phyloP scores from a whole-genome alignment of 2,888 invertebrate genomes.

The Hirtodrosophila alboralis region DNA sequence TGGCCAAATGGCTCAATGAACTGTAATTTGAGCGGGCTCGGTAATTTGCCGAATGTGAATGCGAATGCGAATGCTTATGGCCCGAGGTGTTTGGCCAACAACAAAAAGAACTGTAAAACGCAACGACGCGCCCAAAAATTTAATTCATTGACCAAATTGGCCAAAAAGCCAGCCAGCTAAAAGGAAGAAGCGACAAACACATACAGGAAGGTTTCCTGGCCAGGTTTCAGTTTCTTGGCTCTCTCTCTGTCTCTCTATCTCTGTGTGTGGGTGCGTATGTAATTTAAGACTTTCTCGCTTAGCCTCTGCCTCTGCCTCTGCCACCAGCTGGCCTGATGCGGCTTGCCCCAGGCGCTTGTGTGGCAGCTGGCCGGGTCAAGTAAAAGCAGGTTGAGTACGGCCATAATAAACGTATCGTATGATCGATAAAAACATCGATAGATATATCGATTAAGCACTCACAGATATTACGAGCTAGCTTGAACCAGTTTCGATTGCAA shows the following conservation, averaged over 20 bases:
- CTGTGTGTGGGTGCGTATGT: conserved; percentile 69
- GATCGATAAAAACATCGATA: conserved; percentile 3
- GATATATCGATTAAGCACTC: not conserved
- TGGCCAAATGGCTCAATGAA: conserved; percentile 77
- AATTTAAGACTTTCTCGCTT: conserved; percentile 77
- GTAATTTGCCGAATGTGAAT: conserved; percentile 57
- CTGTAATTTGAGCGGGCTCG: conserved; percentile 72
- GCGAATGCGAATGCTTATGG: conserved; percentile 38
- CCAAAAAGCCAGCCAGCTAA: conserved; percentile 9
- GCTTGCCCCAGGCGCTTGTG: conserved; percentile 4
- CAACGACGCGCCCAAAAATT: conserved; percentile 55
- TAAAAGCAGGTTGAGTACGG: conserved; percentile 22
- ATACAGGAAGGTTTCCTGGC: conserved; percentile 34
- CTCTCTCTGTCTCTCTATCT: conserved; percentile 2
- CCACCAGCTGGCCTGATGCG: conserved; percentile 59
- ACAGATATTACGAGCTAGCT: too few relatives aligned
- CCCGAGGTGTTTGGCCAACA: conserved; percentile 58
- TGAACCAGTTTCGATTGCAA: too few relatives aligned
- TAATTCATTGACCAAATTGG: conserved; percentile 66
- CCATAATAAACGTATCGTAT: not conserved
- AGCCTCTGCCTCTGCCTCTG: conserved; percentile 35
- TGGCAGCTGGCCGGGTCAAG: conserved; percentile 17
- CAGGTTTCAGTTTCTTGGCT: conserved; percentile 12
- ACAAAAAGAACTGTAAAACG: conserved; percentile 21
- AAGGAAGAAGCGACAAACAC: conserved; percentile 35